Conservation (phyloP, 2,888 invertebrate species). For the Leptopilina syphax region DNA sequence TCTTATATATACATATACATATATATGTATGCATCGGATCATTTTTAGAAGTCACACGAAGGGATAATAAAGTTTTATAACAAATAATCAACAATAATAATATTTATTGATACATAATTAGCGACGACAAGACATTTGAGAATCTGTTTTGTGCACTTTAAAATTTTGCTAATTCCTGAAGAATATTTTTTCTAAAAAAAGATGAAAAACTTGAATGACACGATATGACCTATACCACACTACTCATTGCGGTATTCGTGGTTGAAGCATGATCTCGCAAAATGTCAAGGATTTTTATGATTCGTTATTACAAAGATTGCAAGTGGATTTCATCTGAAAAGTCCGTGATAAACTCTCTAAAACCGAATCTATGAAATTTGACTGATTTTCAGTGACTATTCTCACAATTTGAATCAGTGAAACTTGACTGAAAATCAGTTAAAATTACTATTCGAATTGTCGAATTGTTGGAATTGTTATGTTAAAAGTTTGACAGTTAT, state of each 20-base stretch:
- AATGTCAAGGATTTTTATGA: conserved; percentile 59
- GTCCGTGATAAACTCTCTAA: neutral
- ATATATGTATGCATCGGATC: conserved; percentile 32
- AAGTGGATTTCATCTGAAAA: conserved; percentile 43
- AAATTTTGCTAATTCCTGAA: conserved; percentile 1
- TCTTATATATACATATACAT: neutral
- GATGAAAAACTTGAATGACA: conserved; percentile 45
- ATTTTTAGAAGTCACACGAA: conserved; percentile 49
- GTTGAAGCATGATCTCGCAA: conserved; percentile 46
- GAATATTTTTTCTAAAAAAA: conserved; percentile 35
- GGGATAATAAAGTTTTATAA: conserved; percentile 32
- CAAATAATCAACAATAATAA: conserved; percentile 5
- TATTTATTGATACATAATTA: conserved; percentile 12
- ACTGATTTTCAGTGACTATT: too few species aligned
- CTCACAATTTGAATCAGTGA: too few species aligned
- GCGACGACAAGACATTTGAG: neutral
- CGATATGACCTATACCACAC: conserved; percentile 50
- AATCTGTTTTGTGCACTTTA: neutral
- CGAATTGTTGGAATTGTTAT: too few species aligned
- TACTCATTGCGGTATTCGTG: conserved; percentile 57
- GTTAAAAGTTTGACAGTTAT: too few species aligned
- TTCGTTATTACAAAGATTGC: conserved; percentile 46
- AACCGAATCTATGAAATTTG: too few species aligned
- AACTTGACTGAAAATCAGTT: conserved; percentile 1
- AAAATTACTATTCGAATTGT: too few species aligned